Conservation (phyloP, 2,113 vertebrate species). For the Rhipidura dahli region DNA sequence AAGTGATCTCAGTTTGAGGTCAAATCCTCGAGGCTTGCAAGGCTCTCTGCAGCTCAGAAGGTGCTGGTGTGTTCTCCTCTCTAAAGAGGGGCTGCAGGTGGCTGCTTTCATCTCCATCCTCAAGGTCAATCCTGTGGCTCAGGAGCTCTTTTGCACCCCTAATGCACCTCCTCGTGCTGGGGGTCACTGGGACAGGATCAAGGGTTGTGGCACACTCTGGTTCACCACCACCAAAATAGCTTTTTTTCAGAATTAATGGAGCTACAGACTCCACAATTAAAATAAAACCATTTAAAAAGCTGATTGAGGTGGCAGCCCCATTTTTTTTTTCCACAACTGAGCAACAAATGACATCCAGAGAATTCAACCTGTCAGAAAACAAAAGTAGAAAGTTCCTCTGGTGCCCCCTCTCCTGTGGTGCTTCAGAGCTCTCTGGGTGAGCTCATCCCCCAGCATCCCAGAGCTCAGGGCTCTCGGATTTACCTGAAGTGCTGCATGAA, state of each 20-base stretch:
- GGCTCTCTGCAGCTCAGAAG: background rate
- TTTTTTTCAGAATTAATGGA: background rate
- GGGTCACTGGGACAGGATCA: rapidly evolving
- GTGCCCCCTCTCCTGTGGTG: background rate
- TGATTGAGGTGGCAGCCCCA: background rate
- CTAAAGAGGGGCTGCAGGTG: background rate
- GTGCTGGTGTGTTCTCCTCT: background rate
- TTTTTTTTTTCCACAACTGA: background rate
- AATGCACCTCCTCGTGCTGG: rapidly evolving
- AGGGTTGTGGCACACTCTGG: background rate
- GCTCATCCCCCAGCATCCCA: background rate
- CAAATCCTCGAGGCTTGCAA: background rate
- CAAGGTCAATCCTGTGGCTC: background rate
- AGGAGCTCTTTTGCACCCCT: background rate
- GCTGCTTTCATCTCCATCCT: background rate
- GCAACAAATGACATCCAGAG: background rate
- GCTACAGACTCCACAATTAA: background rate
- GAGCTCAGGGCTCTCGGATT: background rate
- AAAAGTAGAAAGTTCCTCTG: background rate
- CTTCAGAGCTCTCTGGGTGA: background rate
- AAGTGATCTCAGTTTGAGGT: background rate
- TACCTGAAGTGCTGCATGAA: background rate
- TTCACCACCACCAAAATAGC: background rate
- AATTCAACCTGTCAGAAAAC: background rate
- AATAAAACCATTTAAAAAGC: background rate